Evolutionary conservation across 2,797 vertebrate species (phyloP), one percentile per base, ranked within the genome.

Genomic region (Rhinoraja longicauda): DNA sequence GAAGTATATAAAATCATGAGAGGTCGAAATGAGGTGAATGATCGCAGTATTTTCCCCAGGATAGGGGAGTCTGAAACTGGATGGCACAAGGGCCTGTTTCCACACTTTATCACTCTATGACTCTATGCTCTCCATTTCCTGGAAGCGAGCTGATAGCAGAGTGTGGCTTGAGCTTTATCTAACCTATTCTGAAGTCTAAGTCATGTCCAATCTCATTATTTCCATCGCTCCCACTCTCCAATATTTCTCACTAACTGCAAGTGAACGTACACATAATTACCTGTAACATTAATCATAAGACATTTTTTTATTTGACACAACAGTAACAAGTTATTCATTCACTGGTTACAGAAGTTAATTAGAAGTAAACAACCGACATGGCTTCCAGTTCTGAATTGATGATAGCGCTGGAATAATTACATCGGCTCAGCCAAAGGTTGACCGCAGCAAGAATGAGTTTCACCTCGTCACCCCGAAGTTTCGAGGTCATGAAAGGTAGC

Each of bases 281-380:
- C 84, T 88, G 59, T 84, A 88, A 67, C 59, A 64, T 88, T 88
- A 64, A 88, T 88, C 84, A 88, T 67, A 86, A 86, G 84, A 36
- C 84, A 59, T 67, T 67, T 88, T 32, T 67, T 88, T 67, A 88
- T 88, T 67, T 62, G n/a, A 67, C 59, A 88, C 59, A 62, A 36
- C 59, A 88, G 59, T 21, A 67, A 21, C 59, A 64, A 88, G 84
- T 88, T 88, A 88, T 88, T 88, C 64, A 88, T 88, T 88, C 59
- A 88, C 84, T 88, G 84, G 67, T 88, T 88, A 88, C 84, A 88
- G 84, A 64, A 88, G 64, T 88, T 88, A 88, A 67, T 88, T 88
- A 67, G 59, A 88, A 62, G 59, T 88, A 88, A 88, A 67, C 84
- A 88, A 29, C 13, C 59, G 17, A 88, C 62, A 64, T 67, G 84